phyloP scores from a whole-genome alignment of 2,888 invertebrate genomes.

The Teleiodes luculella region DNA sequence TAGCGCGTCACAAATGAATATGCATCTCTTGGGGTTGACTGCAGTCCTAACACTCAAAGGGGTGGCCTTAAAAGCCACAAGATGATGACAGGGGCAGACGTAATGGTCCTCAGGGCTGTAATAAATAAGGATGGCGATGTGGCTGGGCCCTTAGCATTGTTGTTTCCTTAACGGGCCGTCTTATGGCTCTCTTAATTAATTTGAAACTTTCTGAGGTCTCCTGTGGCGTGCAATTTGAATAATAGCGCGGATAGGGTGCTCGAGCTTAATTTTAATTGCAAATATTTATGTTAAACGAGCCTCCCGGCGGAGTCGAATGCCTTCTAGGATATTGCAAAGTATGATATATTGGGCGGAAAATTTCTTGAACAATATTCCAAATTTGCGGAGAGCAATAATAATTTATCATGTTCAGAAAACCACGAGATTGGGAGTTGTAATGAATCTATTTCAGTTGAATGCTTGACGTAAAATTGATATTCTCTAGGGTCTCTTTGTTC shows the following conservation, averaged over 20 bases:
- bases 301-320: slow-evolving; percentile 40
- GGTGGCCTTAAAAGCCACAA: slow-evolving; percentile 48
- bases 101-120: slow-evolving; percentile 60
- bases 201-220: slow-evolving; percentile 78
- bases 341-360: slow-evolving; percentile 60
- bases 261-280: slow-evolving; percentile 76
- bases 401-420: slow-evolving; percentile 26
- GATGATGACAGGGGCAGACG: slow-evolving; percentile 56
- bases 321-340: slow-evolving; percentile 60
- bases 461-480: no score
- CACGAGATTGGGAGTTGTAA: no score
- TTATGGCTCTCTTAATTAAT: slow-evolving; percentile 78
- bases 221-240: slow-evolving; percentile 76
- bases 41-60: slow-evolving; percentile 40
- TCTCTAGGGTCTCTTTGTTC: neutral
- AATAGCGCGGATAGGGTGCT: slow-evolving; percentile 73
- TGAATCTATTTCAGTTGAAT: no score
- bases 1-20: slow-evolving; percentile 43
- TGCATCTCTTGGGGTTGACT: slow-evolving; percentile 47
- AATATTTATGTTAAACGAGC: slow-evolving; percentile 76
- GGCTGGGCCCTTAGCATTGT: slow-evolving; percentile 58
- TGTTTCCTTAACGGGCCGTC: slow-evolving; percentile 77
- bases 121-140: slow-evolving; percentile 67
- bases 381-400: slow-evolving; percentile 17
- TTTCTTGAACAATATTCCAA: slow-evolving; percentile 35